Base-by-base conservation (phyloP, 2,888 invertebrate species). In the Physocephala rufipes region DNA sequence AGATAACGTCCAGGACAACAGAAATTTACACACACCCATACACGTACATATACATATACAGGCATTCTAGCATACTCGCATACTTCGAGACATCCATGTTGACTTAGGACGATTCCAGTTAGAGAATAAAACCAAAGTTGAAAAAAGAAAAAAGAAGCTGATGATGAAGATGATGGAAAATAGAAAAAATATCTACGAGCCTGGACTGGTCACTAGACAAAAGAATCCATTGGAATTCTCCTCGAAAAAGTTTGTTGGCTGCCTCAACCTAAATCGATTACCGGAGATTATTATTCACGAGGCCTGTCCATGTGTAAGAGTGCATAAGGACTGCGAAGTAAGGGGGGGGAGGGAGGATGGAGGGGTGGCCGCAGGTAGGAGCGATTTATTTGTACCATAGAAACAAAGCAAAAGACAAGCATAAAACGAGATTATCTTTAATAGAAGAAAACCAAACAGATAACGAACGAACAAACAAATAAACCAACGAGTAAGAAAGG, bases 1-100 rank as follows among this genome's bases (percentile, higher is more conserved):
- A 71, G 67, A 70, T 70, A 63, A 72, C 67, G 71, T 67, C 68
- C 67, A 65, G 66, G n/a, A n/a, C n/a, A n/a, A 36, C 36, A 61
- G 51, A 47, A 15, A 43, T 24, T 67, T 45, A 61, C 63, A 63
- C 59, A 45, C 36, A 71, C 70, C 53, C 69, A 26, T 43, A 36
- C 58, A 64, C 16, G 13, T 0, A 19, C 53, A 62, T 43, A 69
- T 58, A 53, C 0, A 28, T 15, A 63, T 26, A 49, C 28, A 45
- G 49, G 51, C 24, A 64, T 68, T 15, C 51, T 61, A 43, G 43
- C 47, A 70, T 28, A n/a, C 49, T 36, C 65, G 26, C 13, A 21
- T 26, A 58, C 24, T n/a, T n/a, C n/a, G n/a, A n/a, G n/a, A n/a
- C n/a, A n/a, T n/a, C n/a, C 36, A 36, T 36, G 36, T 36, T 36